Conservation (phyloP, 2,113 vertebrate genomes). For the Hemiprocne comata region DNA sequence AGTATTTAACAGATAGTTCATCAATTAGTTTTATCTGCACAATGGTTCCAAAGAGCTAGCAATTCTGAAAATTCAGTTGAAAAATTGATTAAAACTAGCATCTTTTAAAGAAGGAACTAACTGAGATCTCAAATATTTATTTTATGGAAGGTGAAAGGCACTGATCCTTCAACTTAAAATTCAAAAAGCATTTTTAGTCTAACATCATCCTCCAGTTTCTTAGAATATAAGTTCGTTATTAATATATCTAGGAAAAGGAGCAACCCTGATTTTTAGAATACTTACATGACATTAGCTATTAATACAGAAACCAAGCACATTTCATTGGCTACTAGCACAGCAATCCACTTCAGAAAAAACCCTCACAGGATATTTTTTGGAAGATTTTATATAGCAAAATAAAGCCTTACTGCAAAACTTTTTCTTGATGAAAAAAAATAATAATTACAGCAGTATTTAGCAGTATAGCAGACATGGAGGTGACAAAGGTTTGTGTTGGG, state of each 20-base stretch:
- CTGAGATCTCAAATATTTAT: neutral
- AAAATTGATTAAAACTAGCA: neutral
- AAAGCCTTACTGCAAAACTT: neutral
- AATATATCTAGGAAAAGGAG: neutral
- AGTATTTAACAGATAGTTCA: no score
- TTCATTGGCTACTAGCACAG: neutral
- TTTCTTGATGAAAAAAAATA: neutral
- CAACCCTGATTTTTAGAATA: neutral
- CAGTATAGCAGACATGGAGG: neutral
- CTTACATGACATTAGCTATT: neutral
- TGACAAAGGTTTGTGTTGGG: neutral
- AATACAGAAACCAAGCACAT: neutral
- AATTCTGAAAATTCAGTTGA: neutral
- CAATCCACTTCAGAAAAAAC: neutral
- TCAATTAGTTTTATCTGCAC: no score
- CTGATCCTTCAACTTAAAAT: neutral
- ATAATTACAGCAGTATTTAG: neutral
- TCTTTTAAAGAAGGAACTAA: neutral
- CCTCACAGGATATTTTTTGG: neutral
- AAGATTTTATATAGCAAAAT: neutral
- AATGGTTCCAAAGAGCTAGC: neutral
- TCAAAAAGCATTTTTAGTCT: neutral
- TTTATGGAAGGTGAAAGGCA: neutral
- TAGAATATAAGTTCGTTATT: neutral
- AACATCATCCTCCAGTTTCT: neutral